These are phyloP conservation scores for Silurus meridionalis DNA, from an alignment of 2,113 vertebrate species.

Conservation along the genomic window DNA sequence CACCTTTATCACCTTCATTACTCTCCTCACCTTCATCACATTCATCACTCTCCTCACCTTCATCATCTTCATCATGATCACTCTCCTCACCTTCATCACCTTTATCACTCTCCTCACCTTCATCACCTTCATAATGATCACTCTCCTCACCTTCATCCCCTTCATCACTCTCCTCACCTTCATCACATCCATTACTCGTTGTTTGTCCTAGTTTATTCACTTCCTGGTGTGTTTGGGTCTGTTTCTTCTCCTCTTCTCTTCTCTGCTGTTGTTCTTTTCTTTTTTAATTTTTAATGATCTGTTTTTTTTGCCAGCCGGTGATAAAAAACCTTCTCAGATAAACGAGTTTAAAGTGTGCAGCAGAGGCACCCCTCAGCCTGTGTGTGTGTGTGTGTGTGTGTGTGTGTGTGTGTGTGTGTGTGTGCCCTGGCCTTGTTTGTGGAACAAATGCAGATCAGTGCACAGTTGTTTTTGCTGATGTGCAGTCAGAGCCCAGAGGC, in stretches of 20 bases:
- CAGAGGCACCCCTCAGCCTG: background rate
- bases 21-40: background rate
- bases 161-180: background rate
- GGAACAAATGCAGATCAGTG: conserved; percentile 1
- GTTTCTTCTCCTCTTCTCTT: too few species aligned
- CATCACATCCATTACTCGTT: background rate
- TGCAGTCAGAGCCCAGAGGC: background rate
- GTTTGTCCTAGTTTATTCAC: background rate
- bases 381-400: too few species aligned
- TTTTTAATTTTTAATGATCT: background rate
- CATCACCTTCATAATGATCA: background rate
- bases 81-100: background rate
- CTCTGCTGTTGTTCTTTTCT: background rate
- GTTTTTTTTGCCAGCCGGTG: background rate
- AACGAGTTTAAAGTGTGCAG: background rate
- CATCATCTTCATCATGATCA: background rate
- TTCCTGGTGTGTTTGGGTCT: background rate
- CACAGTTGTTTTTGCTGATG: conserved; percentile 13
- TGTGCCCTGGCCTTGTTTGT: background rate
- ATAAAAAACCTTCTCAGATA: background rate
- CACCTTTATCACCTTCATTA: background rate
- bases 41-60: background rate
- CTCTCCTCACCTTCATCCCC: too few species aligned
- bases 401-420: too few species aligned
- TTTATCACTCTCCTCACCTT: background rate